phyloP scores from a whole-genome alignment of 2,113 vertebrate species.

The Onychostoma macrolepis region DNA sequence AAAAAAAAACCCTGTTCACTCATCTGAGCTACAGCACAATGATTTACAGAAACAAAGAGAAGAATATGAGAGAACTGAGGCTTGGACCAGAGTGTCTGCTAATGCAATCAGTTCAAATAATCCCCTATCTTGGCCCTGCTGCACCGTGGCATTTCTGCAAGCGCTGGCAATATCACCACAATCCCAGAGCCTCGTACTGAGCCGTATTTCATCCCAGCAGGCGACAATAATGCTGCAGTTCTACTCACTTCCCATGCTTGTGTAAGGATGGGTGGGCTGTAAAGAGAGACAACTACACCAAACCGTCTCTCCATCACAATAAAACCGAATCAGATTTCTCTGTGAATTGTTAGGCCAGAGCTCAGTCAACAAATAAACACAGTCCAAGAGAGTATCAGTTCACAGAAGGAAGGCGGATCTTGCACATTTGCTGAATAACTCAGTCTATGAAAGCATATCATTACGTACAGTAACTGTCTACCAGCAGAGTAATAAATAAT shows the following conservation, averaged over 20 bases:
- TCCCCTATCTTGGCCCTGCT: slow-evolving; percentile 39
- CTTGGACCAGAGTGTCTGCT: slow-evolving; percentile 58
- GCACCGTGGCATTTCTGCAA: slow-evolving; percentile 53
- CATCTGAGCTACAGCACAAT: neutral
- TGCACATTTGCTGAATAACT: slow-evolving; percentile 18
- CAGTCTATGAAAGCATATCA: neutral
- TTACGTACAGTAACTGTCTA: neutral
- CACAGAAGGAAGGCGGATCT: neutral
- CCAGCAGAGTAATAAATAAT: slow-evolving; percentile 14
- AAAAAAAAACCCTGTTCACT: neutral
- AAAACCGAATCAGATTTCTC: neutral
- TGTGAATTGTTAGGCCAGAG: neutral
- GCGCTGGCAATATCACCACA: slow-evolving; percentile 40
- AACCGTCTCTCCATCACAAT: neutral
- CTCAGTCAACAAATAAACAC: neutral
- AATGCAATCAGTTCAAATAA: slow-evolving; percentile 64
- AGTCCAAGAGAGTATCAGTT: neutral
- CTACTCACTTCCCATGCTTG: neutral
- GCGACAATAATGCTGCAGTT: neutral
- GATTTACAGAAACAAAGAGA: slow-evolving; percentile 4
- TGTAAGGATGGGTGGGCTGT: neutral
- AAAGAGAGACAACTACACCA: neutral
- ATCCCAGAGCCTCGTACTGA: neutral
- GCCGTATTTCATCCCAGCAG: slow-evolving; percentile 18
- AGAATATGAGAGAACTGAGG: neutral